Evolutionary conservation across 1,140 invertebrate species (phyloP).

Genomic region (Apis florea): DNA sequence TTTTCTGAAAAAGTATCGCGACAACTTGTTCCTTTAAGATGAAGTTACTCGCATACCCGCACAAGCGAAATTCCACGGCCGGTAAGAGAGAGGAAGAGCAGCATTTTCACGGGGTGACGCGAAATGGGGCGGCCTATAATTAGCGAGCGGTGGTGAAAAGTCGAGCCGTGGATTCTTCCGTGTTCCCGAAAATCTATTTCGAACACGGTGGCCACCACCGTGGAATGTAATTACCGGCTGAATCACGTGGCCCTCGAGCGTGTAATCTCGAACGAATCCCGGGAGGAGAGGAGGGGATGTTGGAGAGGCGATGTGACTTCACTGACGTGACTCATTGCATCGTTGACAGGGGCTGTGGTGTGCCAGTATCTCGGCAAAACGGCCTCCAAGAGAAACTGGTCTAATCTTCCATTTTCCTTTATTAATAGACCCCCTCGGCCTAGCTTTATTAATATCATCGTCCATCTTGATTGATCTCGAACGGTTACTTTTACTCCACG

Average conservation of each 20-base stretch:
- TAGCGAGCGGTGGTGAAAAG: background rate
- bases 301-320: background rate
- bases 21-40: no score
- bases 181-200: conserved; percentile 63
- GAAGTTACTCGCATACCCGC: no score
- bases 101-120: background rate
- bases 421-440: conserved; percentile 38
- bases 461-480: conserved; percentile 30
- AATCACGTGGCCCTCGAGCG: conserved; percentile 43
- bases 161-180: conserved; percentile 40
- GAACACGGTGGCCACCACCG: conserved; percentile 26
- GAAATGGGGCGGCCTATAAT: conserved; percentile 26
- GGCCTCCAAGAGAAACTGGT: conserved; percentile 20
- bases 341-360: conserved; percentile 55
- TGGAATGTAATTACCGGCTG: conserved; percentile 59
- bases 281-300: background rate
- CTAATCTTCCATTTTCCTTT: conserved; percentile 34
- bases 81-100: background rate
- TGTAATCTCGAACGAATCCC: conserved; percentile 41
- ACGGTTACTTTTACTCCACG: conserved; percentile 16
- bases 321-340: conserved; percentile 54
- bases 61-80: no score
- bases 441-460: conserved; percentile 35
- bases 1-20: no score
- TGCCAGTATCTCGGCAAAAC: conserved; percentile 6